Base-by-base conservation (phyloP, 2,797 vertebrate genomes). In the Chromis chromis region DNA sequence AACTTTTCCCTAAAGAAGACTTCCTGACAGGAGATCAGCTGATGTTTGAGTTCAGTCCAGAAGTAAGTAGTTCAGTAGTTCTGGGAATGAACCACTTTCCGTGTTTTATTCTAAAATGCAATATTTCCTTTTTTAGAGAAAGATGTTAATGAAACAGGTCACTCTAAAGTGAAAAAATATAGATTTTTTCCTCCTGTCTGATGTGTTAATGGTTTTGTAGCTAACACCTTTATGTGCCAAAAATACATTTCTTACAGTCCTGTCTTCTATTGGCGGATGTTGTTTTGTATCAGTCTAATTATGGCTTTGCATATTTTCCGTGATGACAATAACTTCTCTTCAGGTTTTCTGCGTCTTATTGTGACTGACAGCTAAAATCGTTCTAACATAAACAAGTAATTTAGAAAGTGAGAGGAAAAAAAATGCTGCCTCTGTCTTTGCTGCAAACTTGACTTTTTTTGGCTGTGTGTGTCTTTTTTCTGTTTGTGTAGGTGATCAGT, bases 1-100 rank as follows among this genome's bases (percentile, higher is more conserved):
- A 99, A 88, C 90, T 98, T 28, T 99, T 97, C 81, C 93, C 95
- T 4, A 96, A 96, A 81, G 95, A 96, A 81, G 97, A 99, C 89
- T 95, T 98, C 73, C 94, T 99, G 81, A 98, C 97, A 4, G 98
- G 98, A 94, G 97, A 98, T 85, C 96, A 98, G 88, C 95, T 99
- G 60, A 94, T 99, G 88, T 98, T 99, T 87, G 95, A 98, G 76
- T 99, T 95, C 81, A 93, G 92, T 67, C 96, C 96, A 52, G 95
- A 97, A 84, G 98, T 98, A 86, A 81, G 79, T 83, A 68, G 63
- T 79, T 70, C 36, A 81, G 79, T 83, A 68, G 63, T 79, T 70
- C 36, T 46, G 70, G 67, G 80, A 85, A 54, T 65, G 44, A 74
- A 79, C 57, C 77, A 74, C 55, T 46, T 70, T 80, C 49, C 53